A percentile compares a stretch with the other conserved stretches of the same genome.
phyloP scores from a whole-genome alignment of 92 coral and sea anemone species.

The Virgularia gustaviana region DNA sequence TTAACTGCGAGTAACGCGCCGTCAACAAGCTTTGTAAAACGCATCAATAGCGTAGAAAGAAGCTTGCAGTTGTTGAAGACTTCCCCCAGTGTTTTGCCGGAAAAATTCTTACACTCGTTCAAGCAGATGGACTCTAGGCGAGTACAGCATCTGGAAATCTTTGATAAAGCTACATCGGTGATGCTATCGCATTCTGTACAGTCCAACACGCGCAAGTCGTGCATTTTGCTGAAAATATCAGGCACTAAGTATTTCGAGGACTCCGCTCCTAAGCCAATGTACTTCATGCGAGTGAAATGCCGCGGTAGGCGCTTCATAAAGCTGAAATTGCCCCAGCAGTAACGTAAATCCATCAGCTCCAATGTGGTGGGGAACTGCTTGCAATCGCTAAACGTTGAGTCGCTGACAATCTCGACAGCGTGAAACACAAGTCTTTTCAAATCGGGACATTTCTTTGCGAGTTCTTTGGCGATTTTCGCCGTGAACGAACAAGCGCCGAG shows the following conservation, averaged over 20 bases:
- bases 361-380: constrained; percentile 92
- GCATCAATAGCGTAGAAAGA: constrained; percentile 82
- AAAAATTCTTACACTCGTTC: constrained; percentile 94
- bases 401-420: constrained; percentile 71
- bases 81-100: constrained; percentile 70
- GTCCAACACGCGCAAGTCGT: constrained; percentile 77
- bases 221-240: constrained; percentile 90
- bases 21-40: constrained; percentile 89
- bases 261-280: constrained; percentile 87
- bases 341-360: constrained; percentile 91
- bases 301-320: constrained; percentile 95
- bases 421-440: constrained; percentile 81
- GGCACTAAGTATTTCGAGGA: constrained; percentile 84
- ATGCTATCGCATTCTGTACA: constrained; percentile 88
- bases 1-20: constrained; percentile 79
- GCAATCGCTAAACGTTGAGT: constrained; percentile 66
- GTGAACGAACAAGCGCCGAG: constrained; percentile 88
- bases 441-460: constrained; percentile 69
- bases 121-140: constrained; percentile 92
- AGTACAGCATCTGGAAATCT: constrained; percentile 83
- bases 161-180: constrained; percentile 83
- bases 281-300: constrained; percentile 94
- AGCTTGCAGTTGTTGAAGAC: constrained; percentile 72
- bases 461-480: constrained; percentile 88
- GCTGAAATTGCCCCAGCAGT: constrained; percentile 92